These are phyloP conservation scores for Noctuana brunneofusca DNA, from an alignment of 2,888 invertebrate genomes.

Conservation along the genomic window DNA sequence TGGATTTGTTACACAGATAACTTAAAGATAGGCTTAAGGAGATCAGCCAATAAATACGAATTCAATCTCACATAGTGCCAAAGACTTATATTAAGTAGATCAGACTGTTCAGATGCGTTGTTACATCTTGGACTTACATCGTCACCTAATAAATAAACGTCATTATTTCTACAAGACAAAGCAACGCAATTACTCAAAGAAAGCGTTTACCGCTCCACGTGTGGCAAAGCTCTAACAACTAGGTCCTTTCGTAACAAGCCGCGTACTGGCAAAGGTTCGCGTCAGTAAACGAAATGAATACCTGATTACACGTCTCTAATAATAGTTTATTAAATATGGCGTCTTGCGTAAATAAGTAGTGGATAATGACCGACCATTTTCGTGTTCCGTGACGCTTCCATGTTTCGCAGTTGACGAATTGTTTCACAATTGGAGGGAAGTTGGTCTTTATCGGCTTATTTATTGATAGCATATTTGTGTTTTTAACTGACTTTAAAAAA, in stretches of 20 bases:
- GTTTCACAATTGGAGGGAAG: constrained; percentile 20
- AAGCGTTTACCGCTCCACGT: constrained; percentile 13
- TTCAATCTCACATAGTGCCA: no score
- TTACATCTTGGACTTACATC: no score
- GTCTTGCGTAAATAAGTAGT: constrained; percentile 29
- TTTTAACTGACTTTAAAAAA: no score
- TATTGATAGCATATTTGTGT: not conserved
- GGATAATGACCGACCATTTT: constrained; percentile 18
- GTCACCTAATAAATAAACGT: no score
- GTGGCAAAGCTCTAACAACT: constrained; percentile 42
- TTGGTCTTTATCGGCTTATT: not conserved
- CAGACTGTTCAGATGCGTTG: no score
- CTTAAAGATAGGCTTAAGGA: no score
- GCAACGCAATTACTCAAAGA: no score
- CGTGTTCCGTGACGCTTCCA: constrained; percentile 15
- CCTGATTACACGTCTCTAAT: constrained; percentile 38
- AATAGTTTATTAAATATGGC: constrained; percentile 36
- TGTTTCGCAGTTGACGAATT: constrained; percentile 1
- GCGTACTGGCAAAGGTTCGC: constrained; percentile 34
- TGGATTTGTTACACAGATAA: no score
- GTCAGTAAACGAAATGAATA: constrained; percentile 37
- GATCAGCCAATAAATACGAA: no score
- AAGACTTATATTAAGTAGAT: no score
- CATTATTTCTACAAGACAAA: no score
- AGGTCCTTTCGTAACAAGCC: constrained; percentile 46